These are phyloP conservation scores for Camponotus vicinus DNA, from an alignment of 1,140 invertebrate genomes.

Conservation along the genomic window DNA sequence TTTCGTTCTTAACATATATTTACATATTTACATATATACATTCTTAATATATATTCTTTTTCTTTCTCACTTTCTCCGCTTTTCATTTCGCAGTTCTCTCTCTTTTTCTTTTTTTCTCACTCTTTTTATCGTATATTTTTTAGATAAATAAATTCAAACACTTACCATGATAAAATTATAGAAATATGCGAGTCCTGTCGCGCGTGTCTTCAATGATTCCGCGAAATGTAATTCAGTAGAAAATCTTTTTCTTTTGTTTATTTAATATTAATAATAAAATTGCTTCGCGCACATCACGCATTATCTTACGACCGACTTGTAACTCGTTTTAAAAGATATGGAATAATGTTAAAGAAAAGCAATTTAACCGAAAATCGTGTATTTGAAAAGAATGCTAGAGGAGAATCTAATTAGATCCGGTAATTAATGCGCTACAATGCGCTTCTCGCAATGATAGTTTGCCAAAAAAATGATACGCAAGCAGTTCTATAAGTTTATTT, in stretches of 20 bases:
- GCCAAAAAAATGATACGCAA: neutral
- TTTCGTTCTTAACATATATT: no score
- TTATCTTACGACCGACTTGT: constrained; percentile 60
- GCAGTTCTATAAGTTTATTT: neutral
- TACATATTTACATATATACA: no score
- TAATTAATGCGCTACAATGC: neutral
- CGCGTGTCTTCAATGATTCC: no score
- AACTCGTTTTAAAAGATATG: constrained; percentile 23
- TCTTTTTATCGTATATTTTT: no score
- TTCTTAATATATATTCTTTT: no score
- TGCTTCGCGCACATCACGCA: constrained; percentile 9
- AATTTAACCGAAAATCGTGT: neutral
- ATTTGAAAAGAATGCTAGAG: neutral
- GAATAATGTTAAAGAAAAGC: neutral
- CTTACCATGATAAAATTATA: constrained; percentile 23
- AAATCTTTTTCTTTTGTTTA: neutral
- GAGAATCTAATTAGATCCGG: neutral
- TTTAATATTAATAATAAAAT: constrained; percentile 34
- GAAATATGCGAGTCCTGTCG: neutral
- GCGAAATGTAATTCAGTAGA: neutral
- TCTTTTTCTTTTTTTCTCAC: neutral
- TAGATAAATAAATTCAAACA: no score
- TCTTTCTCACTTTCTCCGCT: no score
- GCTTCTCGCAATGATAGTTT: neutral
- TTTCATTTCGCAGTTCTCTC: no score